Base-by-base conservation (phyloP, 2,888 invertebrate species). In the Volucella bombylans region DNA sequence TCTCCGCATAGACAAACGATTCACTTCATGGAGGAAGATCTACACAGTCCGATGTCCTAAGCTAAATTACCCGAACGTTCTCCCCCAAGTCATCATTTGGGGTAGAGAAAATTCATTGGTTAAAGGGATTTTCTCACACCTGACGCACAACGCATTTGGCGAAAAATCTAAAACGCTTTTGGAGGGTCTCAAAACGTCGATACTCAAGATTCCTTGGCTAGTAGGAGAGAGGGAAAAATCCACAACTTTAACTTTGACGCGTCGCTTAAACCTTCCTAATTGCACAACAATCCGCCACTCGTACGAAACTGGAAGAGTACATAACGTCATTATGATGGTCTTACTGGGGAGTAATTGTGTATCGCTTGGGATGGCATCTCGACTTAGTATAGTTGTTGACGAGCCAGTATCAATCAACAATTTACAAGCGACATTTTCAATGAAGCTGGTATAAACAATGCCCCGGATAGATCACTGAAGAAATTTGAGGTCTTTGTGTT, bases 11-110 rank as follows among this genome's bases (percentile, higher is more conserved):
- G 12, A 67, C n/a, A 23, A 67, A 54, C 54, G 31, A 67, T 54
- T 67, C 67, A 67, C 54, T 67, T 23, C 38, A 45, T 9, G 68
- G 68, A 52, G 65, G 43, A 43, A 67, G 65, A 43, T 67, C 52
- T 18, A 67, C 43, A 43, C 14, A 52, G 4, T 65, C n/a, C 8
- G 18, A 52, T 18, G 50, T 67, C n/a, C 41, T 43, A 45, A 67
- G 54, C 1, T 8, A 67, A 4, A 54, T 43, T 6, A 67, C 43
- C 2, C 52, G 23, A 50, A 65, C 12, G 23, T 18, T 3, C 18
- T 23, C 18, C 2, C 18, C 18, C 18, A 23, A 23, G 18, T 23
- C 0, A 23, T 23, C 18, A 23, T 23, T 3, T 23, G 61, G 15
- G 41, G 23, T 2, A 18, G 61, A 61, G 39, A 14, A 38, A 23